Evolutionary conservation across 2,797 vertebrate genomes (phyloP), one percentile per base, ranked within the genome.

Genomic region (Poecile montanus): DNA sequence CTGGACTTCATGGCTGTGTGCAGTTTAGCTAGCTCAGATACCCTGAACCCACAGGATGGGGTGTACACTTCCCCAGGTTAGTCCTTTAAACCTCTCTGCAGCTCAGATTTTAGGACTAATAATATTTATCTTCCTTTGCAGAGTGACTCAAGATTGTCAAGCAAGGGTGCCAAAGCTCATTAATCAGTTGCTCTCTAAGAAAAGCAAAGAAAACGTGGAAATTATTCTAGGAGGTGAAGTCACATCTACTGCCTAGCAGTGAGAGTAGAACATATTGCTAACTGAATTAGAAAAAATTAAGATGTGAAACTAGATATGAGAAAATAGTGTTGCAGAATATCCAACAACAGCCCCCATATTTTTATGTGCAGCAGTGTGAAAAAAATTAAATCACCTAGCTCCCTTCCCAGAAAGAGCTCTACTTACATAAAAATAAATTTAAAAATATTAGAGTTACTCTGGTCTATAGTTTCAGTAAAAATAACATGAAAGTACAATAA

Each of bases 381-480:
- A 92, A 88, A 79, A 77, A 89, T 82, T 78, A 88, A 94, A 81
- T 78, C 15, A 80, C 23, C 34, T 70, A 92, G 42, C 36, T 89
- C 50, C 34, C 85, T 86, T 94, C 78, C 66, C 86, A 75, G 79
- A 95, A 86, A 92, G 9, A 63, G 56, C 63, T 83, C 42, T 67
- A 82, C 48, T 72, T 76, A 67, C 42, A 86, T 56, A 62, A 82
- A 95, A 71, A 72, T 38, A 77, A n/a, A 23, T 80, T 61, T 0
- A 21, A 3, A 38, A 53, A 79, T 79, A 72, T 44, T 68, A 56
- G 75, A 93, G 48, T 62, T 91, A 77, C 54, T 77, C 38, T 23
- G 5, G 50, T 82, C 68, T 94, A 62, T 56, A 81, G 84, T 95
- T 94, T 77, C 89, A 94, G 72, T 89, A 96, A 95, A 93, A 92